Conservation (phyloP, 1,140 invertebrate species). For the Pollicipes pollicipes region DNA sequence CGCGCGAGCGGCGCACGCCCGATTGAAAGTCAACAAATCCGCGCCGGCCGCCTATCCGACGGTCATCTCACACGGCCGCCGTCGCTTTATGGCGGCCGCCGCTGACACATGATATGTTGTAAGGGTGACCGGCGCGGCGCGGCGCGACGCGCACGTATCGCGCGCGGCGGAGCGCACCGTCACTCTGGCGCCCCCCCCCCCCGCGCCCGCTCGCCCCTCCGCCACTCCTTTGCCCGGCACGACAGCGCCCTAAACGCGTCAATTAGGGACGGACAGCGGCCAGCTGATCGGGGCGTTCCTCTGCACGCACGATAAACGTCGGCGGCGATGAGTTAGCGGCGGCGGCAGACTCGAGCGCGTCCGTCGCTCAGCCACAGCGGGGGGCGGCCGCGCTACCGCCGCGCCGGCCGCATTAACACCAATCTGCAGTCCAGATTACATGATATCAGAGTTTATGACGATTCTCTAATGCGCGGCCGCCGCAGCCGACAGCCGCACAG, state of each 20-base stretch:
- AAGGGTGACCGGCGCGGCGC: not conserved
- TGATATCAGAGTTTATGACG: not conserved
- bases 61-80: not conserved
- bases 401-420: not conserved
- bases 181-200: too few species aligned
- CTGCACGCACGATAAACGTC: not conserved
- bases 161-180: too few species aligned
- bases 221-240: not conserved
- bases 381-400: not conserved
- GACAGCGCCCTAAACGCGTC: not conserved
- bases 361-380: too few species aligned
- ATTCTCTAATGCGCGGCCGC: not conserved
- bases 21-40: conserved; percentile 2
- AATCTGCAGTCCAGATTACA: conserved; percentile 1
- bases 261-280: not conserved
- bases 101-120: not conserved
- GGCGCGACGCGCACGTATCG: not conserved
- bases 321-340: not conserved
- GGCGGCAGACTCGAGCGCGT: not conserved
- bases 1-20: too few species aligned
- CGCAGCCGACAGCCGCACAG: not conserved
- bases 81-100: not conserved
- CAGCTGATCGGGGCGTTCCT: too few species aligned
- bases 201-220: too few species aligned
- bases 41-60: not conserved